phyloP scores from a whole-genome alignment of 2,797 vertebrate genomes.

The Myotis findleyi region DNA sequence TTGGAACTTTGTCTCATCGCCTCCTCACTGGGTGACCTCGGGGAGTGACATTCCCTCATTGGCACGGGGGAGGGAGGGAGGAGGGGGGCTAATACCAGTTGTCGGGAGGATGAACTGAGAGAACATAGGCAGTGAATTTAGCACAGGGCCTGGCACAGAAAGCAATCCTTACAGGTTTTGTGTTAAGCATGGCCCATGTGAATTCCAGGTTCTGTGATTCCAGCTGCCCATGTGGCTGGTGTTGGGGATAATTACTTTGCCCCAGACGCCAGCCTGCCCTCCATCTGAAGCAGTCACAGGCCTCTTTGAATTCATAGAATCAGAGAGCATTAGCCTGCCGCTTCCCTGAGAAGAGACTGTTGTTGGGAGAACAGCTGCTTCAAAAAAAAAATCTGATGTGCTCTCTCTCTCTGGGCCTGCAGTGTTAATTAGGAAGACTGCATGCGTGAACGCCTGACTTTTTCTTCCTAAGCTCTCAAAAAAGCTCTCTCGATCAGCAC shows the following conservation, averaged over 20 bases:
- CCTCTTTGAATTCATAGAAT: neutral
- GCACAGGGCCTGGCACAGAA: too few species aligned
- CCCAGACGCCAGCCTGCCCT: neutral
- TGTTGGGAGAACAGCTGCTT: constrained; percentile 51
- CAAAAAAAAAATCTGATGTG: neutral
- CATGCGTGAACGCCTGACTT: neutral
- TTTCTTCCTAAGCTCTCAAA: constrained; percentile 27
- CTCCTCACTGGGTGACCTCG: neutral
- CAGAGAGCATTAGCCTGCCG: neutral
- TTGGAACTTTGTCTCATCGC: neutral
- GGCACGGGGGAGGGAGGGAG: fast-evolving
- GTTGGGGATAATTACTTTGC: neutral
- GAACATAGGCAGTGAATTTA: neutral
- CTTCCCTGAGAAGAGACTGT: constrained; percentile 8
- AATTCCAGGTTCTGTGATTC: neutral
- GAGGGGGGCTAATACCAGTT: fast-evolving
- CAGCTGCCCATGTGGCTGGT: fast-evolving
- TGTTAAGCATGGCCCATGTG: fast-evolving
- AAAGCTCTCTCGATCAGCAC: constrained; percentile 47
- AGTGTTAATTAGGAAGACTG: constrained; percentile 56
- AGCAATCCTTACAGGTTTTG: neutral
- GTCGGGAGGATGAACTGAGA: neutral
- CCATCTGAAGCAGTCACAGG: neutral
- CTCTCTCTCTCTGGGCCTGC: neutral
- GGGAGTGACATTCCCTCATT: neutral